These are phyloP conservation scores for Magallana ariakensis DNA, from an alignment of 1,140 invertebrate species.

Conservation along the genomic window DNA sequence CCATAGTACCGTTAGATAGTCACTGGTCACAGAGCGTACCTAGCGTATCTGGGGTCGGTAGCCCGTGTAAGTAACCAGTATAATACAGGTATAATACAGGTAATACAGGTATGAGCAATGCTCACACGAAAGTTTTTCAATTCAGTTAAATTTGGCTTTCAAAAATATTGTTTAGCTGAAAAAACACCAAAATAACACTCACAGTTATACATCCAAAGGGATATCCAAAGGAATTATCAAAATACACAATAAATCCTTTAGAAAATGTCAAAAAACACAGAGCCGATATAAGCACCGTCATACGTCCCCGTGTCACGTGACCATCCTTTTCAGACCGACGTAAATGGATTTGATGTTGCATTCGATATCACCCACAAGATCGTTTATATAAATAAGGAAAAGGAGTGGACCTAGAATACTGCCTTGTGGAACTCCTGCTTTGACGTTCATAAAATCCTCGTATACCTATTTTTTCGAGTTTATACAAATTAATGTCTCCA, in stretches of 20 bases:
- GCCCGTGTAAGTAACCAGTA: background rate
- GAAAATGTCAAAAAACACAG: background rate
- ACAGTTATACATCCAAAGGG: background rate
- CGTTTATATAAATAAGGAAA: no score
- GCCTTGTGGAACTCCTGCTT: no score
- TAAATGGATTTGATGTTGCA: no score
- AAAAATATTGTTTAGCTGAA: background rate
- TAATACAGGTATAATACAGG: no score
- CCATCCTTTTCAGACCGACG: no score
- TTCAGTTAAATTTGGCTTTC: background rate
- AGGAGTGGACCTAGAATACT: no score
- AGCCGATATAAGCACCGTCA: slow-evolving; percentile 4
- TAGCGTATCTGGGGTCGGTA: background rate
- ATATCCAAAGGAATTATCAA: background rate
- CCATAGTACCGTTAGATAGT: background rate
- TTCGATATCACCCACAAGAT: no score
- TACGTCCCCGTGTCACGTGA: background rate
- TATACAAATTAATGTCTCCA: background rate
- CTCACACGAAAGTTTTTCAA: background rate
- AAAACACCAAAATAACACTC: background rate
- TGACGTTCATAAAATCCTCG: no score
- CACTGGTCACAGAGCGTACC: background rate
- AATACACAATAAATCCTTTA: background rate
- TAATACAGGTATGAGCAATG: background rate
- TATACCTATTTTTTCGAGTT: no score